Conservation (phyloP, 2,888 invertebrate genomes). For the Acanthoscelides obtectus region DNA sequence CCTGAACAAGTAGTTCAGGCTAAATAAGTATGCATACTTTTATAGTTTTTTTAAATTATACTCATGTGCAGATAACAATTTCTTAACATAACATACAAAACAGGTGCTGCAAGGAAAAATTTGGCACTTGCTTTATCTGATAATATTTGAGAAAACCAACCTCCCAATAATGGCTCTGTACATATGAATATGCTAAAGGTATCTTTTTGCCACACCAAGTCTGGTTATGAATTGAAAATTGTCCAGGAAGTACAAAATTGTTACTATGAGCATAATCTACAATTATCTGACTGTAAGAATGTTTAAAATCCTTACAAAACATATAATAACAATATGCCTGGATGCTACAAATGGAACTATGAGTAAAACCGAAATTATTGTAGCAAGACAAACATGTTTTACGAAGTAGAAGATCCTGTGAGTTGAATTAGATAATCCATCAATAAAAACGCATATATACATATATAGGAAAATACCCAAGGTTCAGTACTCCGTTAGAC, state of each 20-base stretch:
- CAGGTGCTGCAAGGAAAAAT: constrained; percentile 87
- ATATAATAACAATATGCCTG: constrained; percentile 68
- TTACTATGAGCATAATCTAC: constrained; percentile 51
- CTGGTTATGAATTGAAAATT: constrained; percentile 46
- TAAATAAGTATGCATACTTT: constrained; percentile 24
- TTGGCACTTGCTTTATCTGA: constrained; percentile 85
- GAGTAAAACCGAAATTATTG: constrained; percentile 48
- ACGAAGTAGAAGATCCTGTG: constrained; percentile 7
- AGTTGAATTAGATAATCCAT: constrained; percentile 20
- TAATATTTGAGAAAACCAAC: constrained; percentile 91
- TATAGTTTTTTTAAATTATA: constrained; percentile 7
- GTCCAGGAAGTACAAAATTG: constrained; percentile 60
- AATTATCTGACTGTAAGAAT: constrained; percentile 57
- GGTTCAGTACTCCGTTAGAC: constrained; percentile 78
- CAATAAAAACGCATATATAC: constrained; percentile 44
- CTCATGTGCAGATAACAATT: constrained; percentile 17
- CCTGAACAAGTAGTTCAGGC: constrained; percentile 23
- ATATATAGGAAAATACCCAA: constrained; percentile 72
- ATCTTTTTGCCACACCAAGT: constrained; percentile 68
- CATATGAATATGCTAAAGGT: constrained; percentile 77
- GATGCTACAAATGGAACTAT: constrained; percentile 57
- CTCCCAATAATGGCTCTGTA: constrained; percentile 92
- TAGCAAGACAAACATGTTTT: constrained; percentile 20
- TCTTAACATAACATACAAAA: constrained; percentile 56
- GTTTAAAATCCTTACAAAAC: constrained; percentile 59